Evolutionary conservation across 1,140 invertebrate species (phyloP).

Genomic region (Parapsyche elsis): DNA sequence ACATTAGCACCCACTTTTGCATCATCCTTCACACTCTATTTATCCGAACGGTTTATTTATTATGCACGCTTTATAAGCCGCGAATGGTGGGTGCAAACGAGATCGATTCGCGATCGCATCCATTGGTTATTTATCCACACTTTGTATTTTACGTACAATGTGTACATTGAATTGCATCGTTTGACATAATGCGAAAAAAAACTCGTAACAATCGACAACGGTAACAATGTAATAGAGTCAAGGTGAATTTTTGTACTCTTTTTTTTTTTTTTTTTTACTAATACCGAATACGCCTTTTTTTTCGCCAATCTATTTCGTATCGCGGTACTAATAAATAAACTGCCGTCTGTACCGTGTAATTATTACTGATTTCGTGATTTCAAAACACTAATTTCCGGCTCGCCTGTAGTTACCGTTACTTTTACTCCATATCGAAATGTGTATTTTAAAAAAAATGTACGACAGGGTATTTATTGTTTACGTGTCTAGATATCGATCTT

Average conservation of each 20-base stretch:
- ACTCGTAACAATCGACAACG: not conserved
- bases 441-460: not conserved
- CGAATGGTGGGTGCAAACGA: not conserved
- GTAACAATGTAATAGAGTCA: conserved; percentile 25
- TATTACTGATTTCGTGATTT: conserved; percentile 14
- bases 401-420: conserved; percentile 17
- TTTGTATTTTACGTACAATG: no score
- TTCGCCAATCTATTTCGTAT: not conserved
- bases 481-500: conserved; percentile 15
- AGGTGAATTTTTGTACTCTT: not conserved
- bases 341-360: not conserved
- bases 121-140: no score
- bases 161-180: conserved; percentile 1
- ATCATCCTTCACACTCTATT: conserved; percentile 26
- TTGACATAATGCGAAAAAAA: not conserved
- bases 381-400: conserved; percentile 1
- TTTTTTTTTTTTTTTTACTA: not conserved
- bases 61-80: not conserved
- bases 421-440: not conserved
- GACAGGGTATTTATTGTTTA: not conserved
- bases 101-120: not conserved
- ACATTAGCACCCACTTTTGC: not conserved
- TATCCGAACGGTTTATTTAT: not conserved
- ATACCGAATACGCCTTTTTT: not conserved
- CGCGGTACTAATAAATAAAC: conserved; percentile 1